Base-by-base conservation (phyloP, 1,140 invertebrate genomes). In the Tetraneura akinire region DNA sequence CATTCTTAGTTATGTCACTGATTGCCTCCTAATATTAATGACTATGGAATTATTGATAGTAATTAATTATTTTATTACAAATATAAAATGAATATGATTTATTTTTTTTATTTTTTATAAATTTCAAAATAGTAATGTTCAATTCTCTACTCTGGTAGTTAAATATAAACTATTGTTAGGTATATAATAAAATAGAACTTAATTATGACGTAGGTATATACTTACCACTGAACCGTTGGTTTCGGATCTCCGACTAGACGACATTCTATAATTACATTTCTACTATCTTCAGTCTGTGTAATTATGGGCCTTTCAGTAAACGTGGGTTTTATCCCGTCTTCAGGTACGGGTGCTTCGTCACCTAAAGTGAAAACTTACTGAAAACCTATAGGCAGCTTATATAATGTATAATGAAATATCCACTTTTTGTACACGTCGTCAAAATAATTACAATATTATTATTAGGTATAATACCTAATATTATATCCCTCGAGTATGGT, bases 271-370 rank as follows among this genome's bases (percentile, higher is more conserved):
- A 92, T 92, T 84, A 98, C 95, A 86, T 92, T 95, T 84, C 90
- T 91, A 84, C 94, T 94, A 88, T 96, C 94, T 83, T 97, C 95
- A 81, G 92, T 93, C 89, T 98, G 96, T 87, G 94, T 91, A 86
- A 98, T 98, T 84, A 95, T 89, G 32, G 96, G 96, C 87, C 96
- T 91, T 89, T 97, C 95, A 82, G 95, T 97, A 88, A 99, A 98
- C 81, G 94, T 96, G 73, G 96, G 96, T 87, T 94, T 95, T 85
- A 94, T 93, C 85, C 93, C 95, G 86, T 95, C 92, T 83, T 93
- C 92, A 81, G 94, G 94, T 83, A 94, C 91, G 78, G 93, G 92
- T 84, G 93, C 93, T 88, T 96, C 94, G 87, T 96, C 94, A 92
- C 94, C 94, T 95, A 80, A 83, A 80, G 80, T 80, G 80, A 71